Base-by-base conservation (phyloP, 2,797 vertebrate species). In the Rhinatrema bivittatum region DNA sequence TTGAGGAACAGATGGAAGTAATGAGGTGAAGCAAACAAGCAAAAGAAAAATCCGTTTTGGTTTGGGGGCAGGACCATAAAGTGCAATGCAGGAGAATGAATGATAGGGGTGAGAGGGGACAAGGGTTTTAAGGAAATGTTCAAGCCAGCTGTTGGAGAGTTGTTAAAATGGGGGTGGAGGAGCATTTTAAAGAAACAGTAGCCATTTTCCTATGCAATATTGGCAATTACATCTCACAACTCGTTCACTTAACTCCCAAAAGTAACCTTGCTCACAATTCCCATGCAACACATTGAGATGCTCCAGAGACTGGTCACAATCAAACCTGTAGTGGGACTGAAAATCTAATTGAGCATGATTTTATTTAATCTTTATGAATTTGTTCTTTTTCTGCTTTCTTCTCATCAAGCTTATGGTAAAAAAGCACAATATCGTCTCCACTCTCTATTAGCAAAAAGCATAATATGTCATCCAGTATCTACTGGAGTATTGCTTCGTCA, bases 11-110 rank as follows among this genome's bases (percentile, higher is more conserved):
- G 87, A 89, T 89, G 85, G 86, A 80, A 87, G 85, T 87, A 89
- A 91, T 87, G 87, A 87, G 85, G 84, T 86, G 86, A 79, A 81
- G 84, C 82, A 87, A 89, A 91, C 84, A 81, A 87, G 88, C 85
- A 28, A n/a, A 60, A 62, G 53, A 59, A 60, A 53, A 50, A 57
- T 50, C 43, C 87, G 79, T 83, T 84, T 80, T 86, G 62, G 68
- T 79, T 72, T 62, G 78, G 78, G 84, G 72, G n/a, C 49, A 44
- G 78, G 72, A 74, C 74, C 73, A 76, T 79, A 81, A 77, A 79
- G 70, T 72, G 59, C 38, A 37, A 71, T 56, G 72, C 68, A 74
- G 71, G 68, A 70, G 76, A 85, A 79, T 57, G 69, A 87, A 74
- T 76, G 79, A 86, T 75, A 74, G 81, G 72, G 73, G 70, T 62